phyloP scores from a whole-genome alignment of 1,140 invertebrate species.

The Drosophila equinoxialis region DNA sequence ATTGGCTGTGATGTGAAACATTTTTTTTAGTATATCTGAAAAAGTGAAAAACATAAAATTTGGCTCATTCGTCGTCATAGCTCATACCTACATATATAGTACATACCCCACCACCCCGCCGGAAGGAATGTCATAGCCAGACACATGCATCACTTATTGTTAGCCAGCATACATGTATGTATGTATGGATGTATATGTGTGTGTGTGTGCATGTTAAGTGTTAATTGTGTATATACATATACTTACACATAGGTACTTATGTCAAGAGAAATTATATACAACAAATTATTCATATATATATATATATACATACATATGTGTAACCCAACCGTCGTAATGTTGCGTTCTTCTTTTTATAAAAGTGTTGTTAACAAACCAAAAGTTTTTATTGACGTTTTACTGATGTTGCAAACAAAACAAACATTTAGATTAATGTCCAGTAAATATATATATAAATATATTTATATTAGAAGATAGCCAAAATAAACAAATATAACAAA shows the following conservation, averaged over 20 bases:
- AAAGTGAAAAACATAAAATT: slow-evolving; percentile 42
- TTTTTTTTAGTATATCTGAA: slow-evolving; percentile 64
- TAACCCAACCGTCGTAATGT: slow-evolving; percentile 75
- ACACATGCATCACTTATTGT: background rate
- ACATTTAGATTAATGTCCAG: slow-evolving; percentile 54
- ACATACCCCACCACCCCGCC: background rate
- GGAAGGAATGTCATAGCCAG: background rate
- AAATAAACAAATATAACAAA: background rate
- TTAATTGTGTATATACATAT: slow-evolving; percentile 5
- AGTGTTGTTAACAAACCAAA: slow-evolving; percentile 71
- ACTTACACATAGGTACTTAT: background rate
- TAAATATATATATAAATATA: background rate
- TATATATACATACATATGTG: slow-evolving; percentile 48
- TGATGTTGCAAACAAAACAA: slow-evolving; percentile 58
- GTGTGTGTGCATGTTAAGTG: background rate
- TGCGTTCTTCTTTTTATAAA: slow-evolving; percentile 76
- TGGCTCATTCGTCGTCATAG: slow-evolving; percentile 31
- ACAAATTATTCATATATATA: slow-evolving; percentile 31
- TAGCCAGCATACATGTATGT: background rate
- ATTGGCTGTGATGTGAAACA: slow-evolving; percentile 82
- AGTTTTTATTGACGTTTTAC: slow-evolving; percentile 72
- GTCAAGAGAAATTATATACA: slow-evolving; percentile 2
- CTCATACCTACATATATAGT: background rate
- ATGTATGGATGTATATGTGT: background rate
- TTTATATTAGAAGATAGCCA: background rate